A percentile compares a stretch with the other conserved stretches of the same genome.
These are phyloP conservation scores for Setophaga coronata DNA, from an alignment of 2,113 vertebrate genomes.

Conservation along the genomic window DNA sequence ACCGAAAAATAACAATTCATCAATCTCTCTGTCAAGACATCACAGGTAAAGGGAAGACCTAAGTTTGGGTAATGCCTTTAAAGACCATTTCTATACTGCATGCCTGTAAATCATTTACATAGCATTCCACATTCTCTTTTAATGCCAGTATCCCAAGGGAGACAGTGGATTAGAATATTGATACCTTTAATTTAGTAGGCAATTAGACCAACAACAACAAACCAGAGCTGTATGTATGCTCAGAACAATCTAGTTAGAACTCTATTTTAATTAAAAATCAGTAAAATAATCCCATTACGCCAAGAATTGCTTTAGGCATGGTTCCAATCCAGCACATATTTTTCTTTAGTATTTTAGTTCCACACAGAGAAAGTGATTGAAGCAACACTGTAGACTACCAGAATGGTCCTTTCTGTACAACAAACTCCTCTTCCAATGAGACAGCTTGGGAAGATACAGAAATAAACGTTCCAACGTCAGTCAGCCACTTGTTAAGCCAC, in stretches of 20 bases:
- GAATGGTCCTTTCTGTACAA: neutral
- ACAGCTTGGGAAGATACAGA: neutral
- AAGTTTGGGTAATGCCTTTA: neutral
- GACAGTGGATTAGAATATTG: neutral
- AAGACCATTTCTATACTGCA: neutral
- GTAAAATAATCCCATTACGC: neutral
- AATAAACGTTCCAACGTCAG: neutral
- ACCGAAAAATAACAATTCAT: neutral
- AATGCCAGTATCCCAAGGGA: neutral
- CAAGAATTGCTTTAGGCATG: neutral
- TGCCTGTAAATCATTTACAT: neutral
- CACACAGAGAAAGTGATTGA: neutral
- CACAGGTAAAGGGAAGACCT: neutral
- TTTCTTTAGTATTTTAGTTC: neutral
- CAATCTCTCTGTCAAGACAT: neutral
- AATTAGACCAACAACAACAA: neutral
- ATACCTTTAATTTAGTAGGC: neutral
- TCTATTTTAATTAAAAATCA: constrained; percentile 21
- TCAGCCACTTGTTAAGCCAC: neutral
- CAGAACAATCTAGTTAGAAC: neutral
- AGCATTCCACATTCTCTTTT: neutral
- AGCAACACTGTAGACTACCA: neutral
- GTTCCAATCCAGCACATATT: neutral
- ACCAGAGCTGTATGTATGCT: neutral
- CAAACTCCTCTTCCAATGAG: neutral